A percentile compares a stretch with the other conserved stretches of the same genome.
These are phyloP conservation scores for Caenorhabditis sinica DNA, from an alignment of 2,888 invertebrate species.

Conservation along the genomic window DNA sequence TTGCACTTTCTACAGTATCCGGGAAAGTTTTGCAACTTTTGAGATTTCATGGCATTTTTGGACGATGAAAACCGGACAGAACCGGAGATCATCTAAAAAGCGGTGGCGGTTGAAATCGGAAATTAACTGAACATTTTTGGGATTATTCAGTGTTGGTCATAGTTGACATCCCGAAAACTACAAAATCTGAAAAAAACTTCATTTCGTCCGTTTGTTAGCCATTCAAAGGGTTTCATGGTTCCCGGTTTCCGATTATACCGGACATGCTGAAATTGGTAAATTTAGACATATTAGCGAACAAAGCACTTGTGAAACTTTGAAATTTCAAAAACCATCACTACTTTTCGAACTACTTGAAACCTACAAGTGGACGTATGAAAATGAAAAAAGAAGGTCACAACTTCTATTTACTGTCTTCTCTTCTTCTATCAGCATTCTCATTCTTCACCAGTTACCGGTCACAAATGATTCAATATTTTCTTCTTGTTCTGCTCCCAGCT, in stretches of 20 bases:
- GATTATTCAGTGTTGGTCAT: too few species aligned
- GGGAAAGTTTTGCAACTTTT: too few species aligned
- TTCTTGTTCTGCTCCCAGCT: conserved; percentile 22
- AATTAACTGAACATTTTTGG: too few species aligned
- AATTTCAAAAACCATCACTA: conserved; percentile 57
- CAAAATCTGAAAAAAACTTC: neutral
- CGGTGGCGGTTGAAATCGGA: too few species aligned
- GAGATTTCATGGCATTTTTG: too few species aligned
- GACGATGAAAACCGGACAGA: too few species aligned
- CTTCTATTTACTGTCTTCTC: neutral
- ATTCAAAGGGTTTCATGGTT: neutral
- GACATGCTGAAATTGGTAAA: neutral
- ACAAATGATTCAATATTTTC: conserved; percentile 28
- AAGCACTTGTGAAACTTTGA: conserved; percentile 55
- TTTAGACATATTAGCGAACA: conserved; percentile 52
- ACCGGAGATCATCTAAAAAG: too few species aligned
- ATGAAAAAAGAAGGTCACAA: conserved; percentile 63
- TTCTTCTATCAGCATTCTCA: too few species aligned
- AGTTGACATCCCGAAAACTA: too few species aligned
- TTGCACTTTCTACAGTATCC: too few species aligned
- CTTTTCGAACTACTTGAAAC: conserved; percentile 62
- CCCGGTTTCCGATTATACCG: neutral
- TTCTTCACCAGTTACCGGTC: too few species aligned
- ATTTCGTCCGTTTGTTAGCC: neutral
- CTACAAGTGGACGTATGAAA: conserved; percentile 55